Evolutionary conservation across 1,140 invertebrate genomes (phyloP), one percentile per base, ranked within the genome.

Genomic region (Triops cancriformis): DNA sequence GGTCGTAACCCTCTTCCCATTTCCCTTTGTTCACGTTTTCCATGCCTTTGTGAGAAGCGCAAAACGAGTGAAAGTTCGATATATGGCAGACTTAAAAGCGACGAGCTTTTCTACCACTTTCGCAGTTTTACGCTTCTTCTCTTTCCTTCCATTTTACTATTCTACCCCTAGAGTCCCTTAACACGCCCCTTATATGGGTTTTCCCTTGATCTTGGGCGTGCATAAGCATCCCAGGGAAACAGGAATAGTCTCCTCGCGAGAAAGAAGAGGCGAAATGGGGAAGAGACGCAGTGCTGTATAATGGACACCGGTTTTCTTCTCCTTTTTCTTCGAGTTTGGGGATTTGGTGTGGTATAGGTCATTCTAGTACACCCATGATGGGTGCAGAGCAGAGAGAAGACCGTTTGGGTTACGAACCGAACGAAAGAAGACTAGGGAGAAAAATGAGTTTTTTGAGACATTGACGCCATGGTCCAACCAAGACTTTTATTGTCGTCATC

Each of bases 81-180:
- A 64, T n/a, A 64, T 37, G 31, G 31, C 2, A 64, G 51, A 64
- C 51, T 23, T n/a, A n/a, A 23, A 23, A 64, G n/a, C 5, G 0
- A 64, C 10, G 23, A 23, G 23, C 51, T 23, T 23, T 64, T 18
- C 51, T 64, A 64, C 51, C 14, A 14, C 3, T 23, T n/a, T 23
- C 23, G 51, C 51, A 64, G 51, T 23, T 64, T 64, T 64, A 64
- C 51, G 10, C 51, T 64, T 23, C 3, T 64, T 37, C 31, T n/a
- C n/a, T n/a, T n/a, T n/a, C n/a, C n/a, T 23, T 64, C 51, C 51
- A 64, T 64, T 64, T 64, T 64, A 64, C n/a, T 64, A 64, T 64
- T 64, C 18, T 10, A 64, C 51, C 51, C 51, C 51, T 64, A 23
- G 51, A 64, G 51, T 23, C 14, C 51, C 51, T 5, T 64, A n/a